Base-by-base conservation (phyloP, 2,113 vertebrate genomes). In the Poecilia latipinna region DNA sequence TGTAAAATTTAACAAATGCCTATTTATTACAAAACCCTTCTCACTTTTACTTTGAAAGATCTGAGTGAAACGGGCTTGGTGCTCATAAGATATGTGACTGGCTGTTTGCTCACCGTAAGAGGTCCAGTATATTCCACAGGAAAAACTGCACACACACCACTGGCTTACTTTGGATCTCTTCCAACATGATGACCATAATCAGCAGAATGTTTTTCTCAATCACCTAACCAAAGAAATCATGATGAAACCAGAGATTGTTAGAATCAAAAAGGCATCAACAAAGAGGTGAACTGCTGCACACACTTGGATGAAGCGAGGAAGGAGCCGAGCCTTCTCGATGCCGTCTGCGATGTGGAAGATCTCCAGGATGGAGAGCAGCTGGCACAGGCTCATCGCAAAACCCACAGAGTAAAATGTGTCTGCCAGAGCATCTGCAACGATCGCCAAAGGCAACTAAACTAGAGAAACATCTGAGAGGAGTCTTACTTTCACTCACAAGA, bases 361-460 rank as follows among this genome's bases (percentile, higher is more conserved):
- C 88, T 99, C 98, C 90, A 99, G 33, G 0, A 95, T 4, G 12
- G 98, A 97, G 13, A 96, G 63, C 78, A 95, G 91, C 81, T 98
- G 98, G 90, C 97, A 99, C 77, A 95, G 80, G 37, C 94, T 94
- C 97, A 98, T 98, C 78, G 96, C 94, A 1, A 97, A 90, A 32
- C 97, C 97, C 32, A 99, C 95, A 0, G 97, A 94, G 86, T 98
- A 95, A 86, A 99, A 98, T 0, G 96, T 99, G 88, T 98, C 98
- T 0, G 94, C 96, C 80, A 97, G 12, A 1, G 90, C 91, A 82
- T 90, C 91, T 93, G 81, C 26, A 63, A 12, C 28, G 37, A 8
- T n/a, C 1, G 24, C 8, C 4, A 70, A 11, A 69, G 11, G 11
- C 29, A 13, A 10, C 8, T 54, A 22, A 57, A 8, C 51, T n/a